These are phyloP conservation scores for Chelonia mydas DNA, from an alignment of 2,797 vertebrate genomes.

Conservation along the genomic window DNA sequence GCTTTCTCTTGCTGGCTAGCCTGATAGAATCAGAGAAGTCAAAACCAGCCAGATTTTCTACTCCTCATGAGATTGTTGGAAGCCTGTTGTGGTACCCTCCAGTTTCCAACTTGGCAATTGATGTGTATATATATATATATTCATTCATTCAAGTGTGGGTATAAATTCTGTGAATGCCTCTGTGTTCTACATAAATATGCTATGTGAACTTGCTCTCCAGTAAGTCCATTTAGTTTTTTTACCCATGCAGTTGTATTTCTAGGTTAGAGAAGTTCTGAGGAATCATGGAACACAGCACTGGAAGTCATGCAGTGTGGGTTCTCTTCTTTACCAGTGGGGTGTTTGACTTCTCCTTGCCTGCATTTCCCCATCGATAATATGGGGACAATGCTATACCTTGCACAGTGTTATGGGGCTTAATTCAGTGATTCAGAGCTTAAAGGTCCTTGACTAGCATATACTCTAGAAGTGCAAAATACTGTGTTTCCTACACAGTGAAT, in stretches of 20 bases:
- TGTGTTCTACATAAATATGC: background rate
- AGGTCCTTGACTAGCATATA: background rate
- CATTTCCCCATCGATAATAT: background rate
- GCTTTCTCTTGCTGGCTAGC: background rate
- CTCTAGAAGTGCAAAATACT: background rate
- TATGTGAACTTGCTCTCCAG: background rate
- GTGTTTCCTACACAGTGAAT: background rate
- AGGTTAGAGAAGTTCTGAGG: too few relatives aligned
- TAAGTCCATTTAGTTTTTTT: background rate
- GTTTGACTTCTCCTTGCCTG: background rate
- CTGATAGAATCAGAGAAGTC: background rate
- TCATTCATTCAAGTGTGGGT: background rate
- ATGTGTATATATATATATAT: background rate
- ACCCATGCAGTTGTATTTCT: accelerated
- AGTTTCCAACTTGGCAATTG: accelerated
- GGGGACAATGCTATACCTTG: background rate
- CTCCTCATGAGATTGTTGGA: accelerated
- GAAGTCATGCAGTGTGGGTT: background rate
- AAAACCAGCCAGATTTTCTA: background rate
- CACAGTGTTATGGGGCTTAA: background rate
- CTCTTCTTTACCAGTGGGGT: background rate
- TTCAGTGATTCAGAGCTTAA: background rate
- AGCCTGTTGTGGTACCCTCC: background rate
- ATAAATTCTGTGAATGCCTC: background rate
- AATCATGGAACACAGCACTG: accelerated